Conservation (phyloP, 2,888 invertebrate species). For the Trisateles emortualis region DNA sequence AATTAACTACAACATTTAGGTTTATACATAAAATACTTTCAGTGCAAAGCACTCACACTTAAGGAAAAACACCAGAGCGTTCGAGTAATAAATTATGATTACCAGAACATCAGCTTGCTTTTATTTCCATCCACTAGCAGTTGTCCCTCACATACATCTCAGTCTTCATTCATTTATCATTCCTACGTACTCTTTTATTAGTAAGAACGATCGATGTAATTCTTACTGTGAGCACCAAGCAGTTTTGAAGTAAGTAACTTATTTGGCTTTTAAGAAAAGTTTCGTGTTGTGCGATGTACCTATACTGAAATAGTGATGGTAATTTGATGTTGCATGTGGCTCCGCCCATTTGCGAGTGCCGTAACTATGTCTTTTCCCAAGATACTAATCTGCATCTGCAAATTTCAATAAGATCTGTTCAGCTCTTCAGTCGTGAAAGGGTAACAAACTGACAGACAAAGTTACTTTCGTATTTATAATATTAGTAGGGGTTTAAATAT, state of each 20-base stretch:
- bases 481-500: too few species aligned
- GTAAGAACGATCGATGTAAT: slow-evolving; percentile 35
- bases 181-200: slow-evolving; percentile 25
- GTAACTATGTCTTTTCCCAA: too few species aligned
- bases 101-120: slow-evolving; percentile 42
- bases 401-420: too few species aligned
- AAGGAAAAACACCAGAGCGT: slow-evolving; percentile 25
- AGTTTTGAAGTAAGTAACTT: slow-evolving; percentile 7
- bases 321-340: too few species aligned
- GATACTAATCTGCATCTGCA: too few species aligned
- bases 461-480: too few species aligned
- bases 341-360: too few species aligned
- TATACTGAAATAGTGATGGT: background rate
- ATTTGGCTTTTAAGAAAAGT: background rate
- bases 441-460: too few species aligned
- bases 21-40: background rate
- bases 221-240: slow-evolving; percentile 24
- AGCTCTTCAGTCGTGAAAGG: too few species aligned
- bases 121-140: slow-evolving; percentile 42
- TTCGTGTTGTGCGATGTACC: background rate
- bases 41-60: slow-evolving; percentile 14
- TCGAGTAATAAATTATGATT: slow-evolving; percentile 49
- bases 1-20: background rate
- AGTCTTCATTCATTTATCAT: slow-evolving; percentile 44
- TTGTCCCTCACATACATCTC: slow-evolving; percentile 40